Evolutionary conservation across 1,140 invertebrate species (phyloP).

Genomic region (Heliconius hermathena): DNA sequence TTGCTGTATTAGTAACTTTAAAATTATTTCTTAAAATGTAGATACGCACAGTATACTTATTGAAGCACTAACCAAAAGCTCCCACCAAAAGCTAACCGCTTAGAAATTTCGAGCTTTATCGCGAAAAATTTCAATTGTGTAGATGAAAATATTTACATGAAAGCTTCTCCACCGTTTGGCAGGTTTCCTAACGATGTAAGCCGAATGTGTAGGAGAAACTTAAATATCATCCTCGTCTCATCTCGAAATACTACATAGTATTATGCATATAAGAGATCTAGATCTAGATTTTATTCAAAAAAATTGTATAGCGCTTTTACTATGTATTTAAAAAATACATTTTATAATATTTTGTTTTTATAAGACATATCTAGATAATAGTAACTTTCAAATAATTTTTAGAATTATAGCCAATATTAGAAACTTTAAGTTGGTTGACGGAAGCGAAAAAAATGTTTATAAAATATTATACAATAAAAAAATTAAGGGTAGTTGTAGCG

Average conservation of each 20-base stretch:
- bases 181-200: constrained; percentile 14
- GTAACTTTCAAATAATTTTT: too few species aligned
- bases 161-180: constrained; percentile 5
- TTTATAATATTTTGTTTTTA: too few species aligned
- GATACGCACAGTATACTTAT: neutral
- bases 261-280: neutral
- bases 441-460: too few species aligned
- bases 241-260: neutral
- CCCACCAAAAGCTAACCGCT: neutral
- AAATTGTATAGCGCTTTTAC: too few species aligned
- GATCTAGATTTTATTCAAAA: neutral
- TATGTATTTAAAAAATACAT: too few species aligned
- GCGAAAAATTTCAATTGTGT: constrained; percentile 5
- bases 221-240: constrained; percentile 1
- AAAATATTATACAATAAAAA: too few species aligned
- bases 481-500: too few species aligned
- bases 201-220: neutral
- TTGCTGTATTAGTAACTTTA: too few species aligned
- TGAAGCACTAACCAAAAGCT: neutral
- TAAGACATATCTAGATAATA: too few species aligned
- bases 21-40: neutral
- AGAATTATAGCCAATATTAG: too few species aligned
- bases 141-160: constrained; percentile 8
- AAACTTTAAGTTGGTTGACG: too few species aligned
- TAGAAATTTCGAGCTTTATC: neutral